phyloP scores from a whole-genome alignment of 2,113 vertebrate species.

The Corydoras maculifer region DNA sequence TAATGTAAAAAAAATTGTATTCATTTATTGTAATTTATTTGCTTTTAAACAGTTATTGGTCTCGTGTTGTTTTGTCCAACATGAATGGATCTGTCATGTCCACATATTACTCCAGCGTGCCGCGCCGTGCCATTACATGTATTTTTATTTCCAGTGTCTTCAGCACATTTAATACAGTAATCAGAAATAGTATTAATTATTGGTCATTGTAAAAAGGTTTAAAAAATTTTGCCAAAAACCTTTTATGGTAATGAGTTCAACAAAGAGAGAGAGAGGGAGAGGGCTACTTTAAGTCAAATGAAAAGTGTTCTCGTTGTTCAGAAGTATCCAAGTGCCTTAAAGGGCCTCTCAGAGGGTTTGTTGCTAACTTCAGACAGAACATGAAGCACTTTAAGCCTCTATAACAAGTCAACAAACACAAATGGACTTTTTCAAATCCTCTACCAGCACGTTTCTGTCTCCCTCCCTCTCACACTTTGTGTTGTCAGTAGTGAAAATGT shows the following conservation, averaged over 20 bases:
- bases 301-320: slow-evolving; percentile 12
- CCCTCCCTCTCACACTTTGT: background rate
- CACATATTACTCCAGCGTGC: no score
- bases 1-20: no score
- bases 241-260: no score
- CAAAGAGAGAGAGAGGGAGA: background rate
- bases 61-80: no score
- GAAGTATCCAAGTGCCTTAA: slow-evolving; percentile 5
- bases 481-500: slow-evolving; percentile 26
- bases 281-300: background rate
- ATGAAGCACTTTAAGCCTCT: slow-evolving; percentile 18
- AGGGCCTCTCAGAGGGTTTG: slow-evolving; percentile 18
- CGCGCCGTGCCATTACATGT: no score
- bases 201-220: background rate
- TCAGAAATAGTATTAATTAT: background rate
- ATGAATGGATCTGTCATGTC: no score
- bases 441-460: slow-evolving; percentile 14
- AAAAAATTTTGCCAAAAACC: background rate
- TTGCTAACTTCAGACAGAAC: slow-evolving; percentile 20
- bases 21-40: no score
- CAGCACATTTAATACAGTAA: no score
- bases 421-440: slow-evolving; percentile 30
- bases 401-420: slow-evolving; percentile 19
- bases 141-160: no score
- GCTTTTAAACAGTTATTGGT: no score